Percentiles rank a stretch among this genome's conserved stretches.
These are phyloP conservation scores for Saimiri boliviensis DNA, from an alignment of 2,113 vertebrate species.

Conservation along the genomic window DNA sequence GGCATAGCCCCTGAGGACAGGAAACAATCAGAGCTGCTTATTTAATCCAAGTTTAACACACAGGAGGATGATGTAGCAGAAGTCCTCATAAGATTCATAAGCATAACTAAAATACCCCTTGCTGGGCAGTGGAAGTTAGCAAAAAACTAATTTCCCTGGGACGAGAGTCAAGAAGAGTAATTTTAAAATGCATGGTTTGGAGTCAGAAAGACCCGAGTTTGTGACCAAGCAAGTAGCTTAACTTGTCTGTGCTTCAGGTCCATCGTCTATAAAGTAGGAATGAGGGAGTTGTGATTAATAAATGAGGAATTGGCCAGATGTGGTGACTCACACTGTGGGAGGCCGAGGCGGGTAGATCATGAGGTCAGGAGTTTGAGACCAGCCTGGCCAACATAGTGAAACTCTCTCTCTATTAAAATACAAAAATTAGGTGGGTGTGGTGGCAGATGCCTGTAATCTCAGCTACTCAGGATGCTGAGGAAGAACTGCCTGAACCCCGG, in stretches of 20 bases:
- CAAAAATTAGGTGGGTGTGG: no score
- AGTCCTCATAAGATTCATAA: not conserved
- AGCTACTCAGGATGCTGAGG: no score
- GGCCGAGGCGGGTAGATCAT: no score
- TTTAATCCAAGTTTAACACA: not conserved
- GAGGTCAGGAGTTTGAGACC: no score
- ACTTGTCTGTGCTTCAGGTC: not conserved
- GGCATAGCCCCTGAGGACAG: conserved; percentile 92
- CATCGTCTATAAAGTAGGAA: not conserved
- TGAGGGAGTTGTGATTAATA: not conserved
- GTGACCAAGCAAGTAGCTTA: not conserved
- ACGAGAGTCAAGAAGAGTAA: not conserved
- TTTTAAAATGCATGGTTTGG: not conserved
- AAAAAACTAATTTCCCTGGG: not conserved
- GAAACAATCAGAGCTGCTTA: conserved; percentile 18
- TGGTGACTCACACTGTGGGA: no score
- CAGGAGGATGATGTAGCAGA: not conserved
- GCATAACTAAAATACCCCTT: not conserved
- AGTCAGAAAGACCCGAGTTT: not conserved
- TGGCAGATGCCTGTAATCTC: no score
- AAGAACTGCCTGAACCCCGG: no score
- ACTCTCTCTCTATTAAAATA: no score
- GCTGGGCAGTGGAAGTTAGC: not conserved
- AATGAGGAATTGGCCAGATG: not conserved
- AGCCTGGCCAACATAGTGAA: no score